Evolutionary conservation across 53 echinoderm and acorn worm species (phyloP).

Genomic region (Arbacia lixula): DNA sequence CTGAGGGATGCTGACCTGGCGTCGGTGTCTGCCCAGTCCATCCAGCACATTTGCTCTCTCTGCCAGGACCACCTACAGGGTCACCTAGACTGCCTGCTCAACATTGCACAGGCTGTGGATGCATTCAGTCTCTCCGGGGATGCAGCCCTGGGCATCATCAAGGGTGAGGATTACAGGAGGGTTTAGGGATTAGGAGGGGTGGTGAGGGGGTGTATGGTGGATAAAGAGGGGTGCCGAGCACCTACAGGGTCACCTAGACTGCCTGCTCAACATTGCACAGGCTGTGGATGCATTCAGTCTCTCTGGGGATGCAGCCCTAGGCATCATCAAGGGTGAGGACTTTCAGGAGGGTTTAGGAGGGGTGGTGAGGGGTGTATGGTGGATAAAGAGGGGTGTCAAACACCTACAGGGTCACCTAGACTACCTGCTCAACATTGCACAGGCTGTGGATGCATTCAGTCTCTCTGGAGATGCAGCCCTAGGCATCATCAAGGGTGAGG

Average conservation of each 20-base stretch:
- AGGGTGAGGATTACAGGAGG: slow-evolving; percentile 52
- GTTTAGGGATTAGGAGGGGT: background rate
- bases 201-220: background rate
- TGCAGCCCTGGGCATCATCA: slow-evolving; percentile 86
- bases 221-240: slow-evolving; percentile 33
- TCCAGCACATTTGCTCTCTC: slow-evolving; percentile 77
- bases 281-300: slow-evolving; percentile 86
- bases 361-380: background rate
- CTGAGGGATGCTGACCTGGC: slow-evolving; percentile 65
- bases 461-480: slow-evolving; percentile 56
- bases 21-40: slow-evolving; percentile 77
- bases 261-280: slow-evolving; percentile 88
- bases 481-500: background rate
- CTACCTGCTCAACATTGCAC: slow-evolving; percentile 87
- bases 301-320: slow-evolving; percentile 82
- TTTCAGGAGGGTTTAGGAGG: background rate
- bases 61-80: slow-evolving; percentile 85
- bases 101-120: slow-evolving; percentile 89
- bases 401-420: slow-evolving; percentile 85
- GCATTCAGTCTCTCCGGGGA: slow-evolving; percentile 86
- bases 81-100: slow-evolving; percentile 95
- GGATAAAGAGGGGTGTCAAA: slow-evolving; percentile 1
- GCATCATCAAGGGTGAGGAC: slow-evolving; percentile 81
- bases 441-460: slow-evolving; percentile 81
- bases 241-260: slow-evolving; percentile 91